These are phyloP conservation scores for Argentina silus DNA, from an alignment of 2,797 vertebrate genomes.

Conservation along the genomic window DNA sequence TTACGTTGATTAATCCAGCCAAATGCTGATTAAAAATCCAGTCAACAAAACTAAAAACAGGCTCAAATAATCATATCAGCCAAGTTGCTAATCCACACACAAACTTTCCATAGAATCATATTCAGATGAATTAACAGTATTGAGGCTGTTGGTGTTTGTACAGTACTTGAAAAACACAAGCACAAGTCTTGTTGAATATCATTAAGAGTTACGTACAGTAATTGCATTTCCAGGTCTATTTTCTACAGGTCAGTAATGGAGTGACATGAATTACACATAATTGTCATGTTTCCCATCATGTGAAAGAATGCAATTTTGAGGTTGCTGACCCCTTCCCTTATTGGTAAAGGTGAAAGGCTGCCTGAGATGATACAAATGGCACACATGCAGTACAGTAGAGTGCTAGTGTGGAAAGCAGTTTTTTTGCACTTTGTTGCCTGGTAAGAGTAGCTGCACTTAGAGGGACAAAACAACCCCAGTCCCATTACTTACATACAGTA, in stretches of 20 bases:
- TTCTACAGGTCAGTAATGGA: constrained; percentile 81
- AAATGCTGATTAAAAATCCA: constrained; percentile 86
- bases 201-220: constrained; percentile 73
- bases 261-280: constrained; percentile 84
- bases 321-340: constrained; percentile 75
- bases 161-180: constrained; percentile 60
- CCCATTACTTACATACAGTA: constrained; percentile 61
- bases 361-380: constrained; percentile 77
- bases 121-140: constrained; percentile 40
- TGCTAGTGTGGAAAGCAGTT: constrained; percentile 70
- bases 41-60: constrained; percentile 71
- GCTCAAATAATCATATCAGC: constrained; percentile 73
- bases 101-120: constrained; percentile 58
- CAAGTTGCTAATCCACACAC: constrained; percentile 69
- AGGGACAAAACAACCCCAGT: constrained; percentile 72
- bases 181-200: constrained; percentile 65
- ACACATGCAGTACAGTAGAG: constrained; percentile 58
- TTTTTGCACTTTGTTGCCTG: constrained; percentile 71
- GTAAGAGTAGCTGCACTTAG: constrained; percentile 72
- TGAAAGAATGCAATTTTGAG: constrained; percentile 80
- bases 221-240: constrained; percentile 72
- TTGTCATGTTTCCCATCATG: constrained; percentile 77
- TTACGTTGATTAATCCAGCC: constrained; percentile 86
- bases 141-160: constrained; percentile 62
- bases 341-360: constrained; percentile 80